Base-by-base conservation (phyloP, 2,113 vertebrate species). In the Hippocampus mohnikei region DNA sequence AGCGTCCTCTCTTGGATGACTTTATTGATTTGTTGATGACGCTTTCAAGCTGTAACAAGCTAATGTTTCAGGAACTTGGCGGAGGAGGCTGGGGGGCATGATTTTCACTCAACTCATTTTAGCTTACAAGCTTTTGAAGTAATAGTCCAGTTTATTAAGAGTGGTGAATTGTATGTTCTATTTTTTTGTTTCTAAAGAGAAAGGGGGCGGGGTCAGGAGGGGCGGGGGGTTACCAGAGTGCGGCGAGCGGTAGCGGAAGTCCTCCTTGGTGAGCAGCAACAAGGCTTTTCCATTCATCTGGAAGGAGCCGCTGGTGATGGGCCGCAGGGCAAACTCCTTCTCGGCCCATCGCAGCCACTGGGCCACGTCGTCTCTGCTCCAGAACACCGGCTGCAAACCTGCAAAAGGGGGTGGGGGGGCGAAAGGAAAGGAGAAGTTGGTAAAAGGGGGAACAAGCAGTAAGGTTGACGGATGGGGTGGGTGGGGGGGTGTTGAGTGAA, bases 231-330 rank as follows among this genome's bases (percentile, higher is more conserved):
- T 88, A 99, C 97, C 97, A 69, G 96, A 98, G 90, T 96, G 96
- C 56, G 95, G 95, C 62, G 95, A 98, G 70, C 97, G 91, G 86
- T 97, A 98, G 87, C 97, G 94, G 84, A 99, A 99, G 87, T 99
- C 97, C 91, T 99, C 97, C 94, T 99, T 99, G 90, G 97, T 99
- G 84, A 99, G 95, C 68, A 99, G 94, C 84, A 98, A 92, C 80
- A 99, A 92, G 21, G 96, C 97, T 83, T 99, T 99, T 77, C 97
- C 97, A 0, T 99, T 99, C 97, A 99, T 99, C 91, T 99, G 96
- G 70, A 99, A 99, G 0, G 94, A 94, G 87, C 88, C 94, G 78
- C 94, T 96, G 87, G 96, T 94, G 81, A 98, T 96, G 0, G 96
- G 94, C 70, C 94, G 91, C 78, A 99, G 90, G 33, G 97, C 95